phyloP scores from a whole-genome alignment of 2,888 invertebrate species.

The Cylindroiulus punctatus region DNA sequence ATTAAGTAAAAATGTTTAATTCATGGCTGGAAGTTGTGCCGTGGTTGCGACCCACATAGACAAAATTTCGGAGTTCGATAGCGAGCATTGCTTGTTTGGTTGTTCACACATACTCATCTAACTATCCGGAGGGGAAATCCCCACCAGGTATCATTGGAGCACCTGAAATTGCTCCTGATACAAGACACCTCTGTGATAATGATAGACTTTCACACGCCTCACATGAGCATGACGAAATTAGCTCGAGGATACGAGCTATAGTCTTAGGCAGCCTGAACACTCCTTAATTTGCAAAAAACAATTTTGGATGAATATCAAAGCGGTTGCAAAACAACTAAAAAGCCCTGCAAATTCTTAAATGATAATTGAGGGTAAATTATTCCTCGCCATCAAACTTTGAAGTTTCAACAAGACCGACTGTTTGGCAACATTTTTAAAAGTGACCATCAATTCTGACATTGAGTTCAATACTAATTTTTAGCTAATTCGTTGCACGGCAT shows the following conservation, averaged over 20 bases:
- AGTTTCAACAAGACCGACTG: neutral
- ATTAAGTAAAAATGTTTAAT: constrained; percentile 27
- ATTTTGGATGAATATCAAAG: neutral
- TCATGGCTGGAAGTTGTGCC: neutral
- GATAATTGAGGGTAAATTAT: too few species aligned
- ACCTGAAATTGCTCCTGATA: neutral
- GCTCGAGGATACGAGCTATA: neutral
- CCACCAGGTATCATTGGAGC: neutral
- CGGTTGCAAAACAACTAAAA: neutral
- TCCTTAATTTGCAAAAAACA: neutral
- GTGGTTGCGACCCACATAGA: neutral
- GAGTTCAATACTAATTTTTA: too few species aligned
- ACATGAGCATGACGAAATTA: constrained; percentile 11
- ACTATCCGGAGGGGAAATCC: neutral
- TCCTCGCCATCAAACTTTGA: too few species aligned
- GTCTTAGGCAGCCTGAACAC: constrained; percentile 12
- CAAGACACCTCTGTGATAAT: constrained; percentile 7
- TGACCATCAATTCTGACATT: too few species aligned
- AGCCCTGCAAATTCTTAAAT: neutral
- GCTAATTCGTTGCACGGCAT: too few species aligned
- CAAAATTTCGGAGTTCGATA: neutral
- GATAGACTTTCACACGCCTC: constrained; percentile 12
- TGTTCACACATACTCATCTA: neutral
- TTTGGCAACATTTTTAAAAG: neutral
- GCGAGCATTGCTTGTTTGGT: neutral